Percentiles rank a stretch among this genome's conserved stretches.
Evolutionary conservation across 2,888 invertebrate genomes (phyloP).

Genomic region (Cerastoderma edule): DNA sequence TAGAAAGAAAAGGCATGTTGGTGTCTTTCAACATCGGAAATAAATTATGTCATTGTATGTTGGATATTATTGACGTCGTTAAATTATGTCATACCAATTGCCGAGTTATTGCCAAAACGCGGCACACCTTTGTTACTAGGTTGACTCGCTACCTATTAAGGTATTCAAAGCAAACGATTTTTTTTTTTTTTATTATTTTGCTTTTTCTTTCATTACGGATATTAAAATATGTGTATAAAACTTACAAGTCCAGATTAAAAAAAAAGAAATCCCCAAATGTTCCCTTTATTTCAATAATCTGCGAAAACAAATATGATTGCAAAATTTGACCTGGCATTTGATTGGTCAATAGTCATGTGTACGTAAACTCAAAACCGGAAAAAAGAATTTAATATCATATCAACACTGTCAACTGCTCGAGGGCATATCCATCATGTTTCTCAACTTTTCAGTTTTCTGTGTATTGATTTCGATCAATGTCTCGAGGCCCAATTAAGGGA

Average conservation of each 20-base stretch:
- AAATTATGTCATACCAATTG: too few species aligned
- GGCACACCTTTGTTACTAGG: too few species aligned
- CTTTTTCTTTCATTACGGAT: neutral
- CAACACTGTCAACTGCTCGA: neutral
- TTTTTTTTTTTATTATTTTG: neutral
- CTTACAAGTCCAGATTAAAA: too few species aligned
- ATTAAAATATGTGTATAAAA: too few species aligned
- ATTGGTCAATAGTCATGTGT: neutral
- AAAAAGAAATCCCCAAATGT: too few species aligned
- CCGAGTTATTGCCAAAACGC: too few species aligned
- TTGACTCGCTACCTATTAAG: too few species aligned
- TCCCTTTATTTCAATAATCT: neutral
- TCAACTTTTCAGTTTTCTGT: neutral
- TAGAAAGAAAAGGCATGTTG: too few species aligned
- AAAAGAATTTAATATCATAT: constrained; percentile 4
- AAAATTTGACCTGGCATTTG: neutral
- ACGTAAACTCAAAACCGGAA: constrained; percentile 9
- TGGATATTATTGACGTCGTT: too few species aligned
- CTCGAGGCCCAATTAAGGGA: neutral
- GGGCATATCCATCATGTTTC: constrained; percentile 6
- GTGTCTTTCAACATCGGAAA: too few species aligned
- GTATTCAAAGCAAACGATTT: too few species aligned
- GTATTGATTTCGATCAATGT: constrained; percentile 18
- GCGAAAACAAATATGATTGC: neutral
- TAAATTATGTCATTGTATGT: too few species aligned